Evolutionary conservation across 2,797 vertebrate genomes (phyloP).

Genomic region (Gouania willdenowi): DNA sequence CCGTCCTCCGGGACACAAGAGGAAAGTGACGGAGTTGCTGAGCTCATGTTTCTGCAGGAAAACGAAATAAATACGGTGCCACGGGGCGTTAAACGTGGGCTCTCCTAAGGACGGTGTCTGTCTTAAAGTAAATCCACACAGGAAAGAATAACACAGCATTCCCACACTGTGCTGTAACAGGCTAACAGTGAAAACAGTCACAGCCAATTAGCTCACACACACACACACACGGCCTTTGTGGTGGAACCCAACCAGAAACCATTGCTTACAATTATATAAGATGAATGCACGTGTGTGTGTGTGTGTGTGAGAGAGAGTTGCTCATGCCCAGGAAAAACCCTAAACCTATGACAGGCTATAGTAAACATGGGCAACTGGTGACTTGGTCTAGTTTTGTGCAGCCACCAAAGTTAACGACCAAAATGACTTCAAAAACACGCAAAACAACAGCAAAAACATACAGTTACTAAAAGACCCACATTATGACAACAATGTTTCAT

Average conservation of each 20-base stretch:
- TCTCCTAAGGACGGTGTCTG: constrained; percentile 10
- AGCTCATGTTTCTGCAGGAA: constrained; percentile 67
- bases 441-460: too few relatives aligned
- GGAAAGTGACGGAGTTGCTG: constrained; percentile 27
- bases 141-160: constrained; percentile 62
- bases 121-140: constrained; percentile 62
- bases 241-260: neutral
- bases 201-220: constrained; percentile 8
- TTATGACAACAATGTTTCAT: too few relatives aligned
- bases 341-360: too few relatives aligned
- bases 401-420: too few relatives aligned
- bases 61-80: constrained; percentile 64
- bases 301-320: too few relatives aligned
- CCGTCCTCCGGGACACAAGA: constrained; percentile 52
- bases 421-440: too few relatives aligned
- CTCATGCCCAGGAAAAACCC: too few relatives aligned
- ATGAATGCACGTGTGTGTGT: too few relatives aligned
- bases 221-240: constrained; percentile 52
- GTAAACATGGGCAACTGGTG: too few relatives aligned
- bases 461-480: too few relatives aligned
- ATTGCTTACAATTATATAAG: neutral
- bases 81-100: constrained; percentile 43
- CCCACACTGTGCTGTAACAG: constrained; percentile 47
- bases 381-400: too few relatives aligned
- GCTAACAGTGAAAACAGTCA: constrained; percentile 29